phyloP scores from a whole-genome alignment of 2,797 vertebrate genomes.

The Xenentodon cancila region DNA sequence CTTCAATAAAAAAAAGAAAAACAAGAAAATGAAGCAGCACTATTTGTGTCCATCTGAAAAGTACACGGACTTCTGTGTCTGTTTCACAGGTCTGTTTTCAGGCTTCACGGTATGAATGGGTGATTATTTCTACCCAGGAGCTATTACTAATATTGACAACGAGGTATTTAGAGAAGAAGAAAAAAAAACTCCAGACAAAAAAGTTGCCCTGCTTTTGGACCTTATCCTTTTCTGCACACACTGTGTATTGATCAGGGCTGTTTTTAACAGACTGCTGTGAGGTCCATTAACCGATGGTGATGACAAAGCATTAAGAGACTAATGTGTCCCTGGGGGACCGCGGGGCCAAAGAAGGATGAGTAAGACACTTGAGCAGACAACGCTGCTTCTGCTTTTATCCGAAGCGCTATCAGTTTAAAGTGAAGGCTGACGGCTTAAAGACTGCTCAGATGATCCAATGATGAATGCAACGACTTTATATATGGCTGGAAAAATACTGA shows the following conservation, averaged over 20 bases:
- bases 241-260: constrained; percentile 76
- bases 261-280: constrained; percentile 77
- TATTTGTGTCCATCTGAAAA: not conserved
- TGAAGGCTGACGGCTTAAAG: not conserved
- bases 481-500: not conserved
- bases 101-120: not conserved
- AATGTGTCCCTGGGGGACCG: constrained; percentile 71
- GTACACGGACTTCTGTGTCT: not conserved
- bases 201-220: constrained; percentile 56
- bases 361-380: constrained; percentile 42
- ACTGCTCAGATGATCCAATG: constrained; percentile 6
- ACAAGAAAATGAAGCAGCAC: too few species aligned
- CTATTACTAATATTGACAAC: constrained; percentile 25
- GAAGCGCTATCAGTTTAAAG: constrained; percentile 11
- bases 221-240: constrained; percentile 55
- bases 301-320: constrained; percentile 82
- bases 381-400: constrained; percentile 33
- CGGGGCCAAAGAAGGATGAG: constrained; percentile 62
- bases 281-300: constrained; percentile 83
- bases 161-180: constrained; percentile 6
- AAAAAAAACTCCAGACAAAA: constrained; percentile 6
- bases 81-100: not conserved
- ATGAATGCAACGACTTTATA: not conserved
- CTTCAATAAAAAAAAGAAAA: not conserved
- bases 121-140: constrained; percentile 13